Evolutionary conservation across 2,888 invertebrate genomes (phyloP), one percentile per base, ranked within the genome.

Genomic region (Cheilosia soror): DNA sequence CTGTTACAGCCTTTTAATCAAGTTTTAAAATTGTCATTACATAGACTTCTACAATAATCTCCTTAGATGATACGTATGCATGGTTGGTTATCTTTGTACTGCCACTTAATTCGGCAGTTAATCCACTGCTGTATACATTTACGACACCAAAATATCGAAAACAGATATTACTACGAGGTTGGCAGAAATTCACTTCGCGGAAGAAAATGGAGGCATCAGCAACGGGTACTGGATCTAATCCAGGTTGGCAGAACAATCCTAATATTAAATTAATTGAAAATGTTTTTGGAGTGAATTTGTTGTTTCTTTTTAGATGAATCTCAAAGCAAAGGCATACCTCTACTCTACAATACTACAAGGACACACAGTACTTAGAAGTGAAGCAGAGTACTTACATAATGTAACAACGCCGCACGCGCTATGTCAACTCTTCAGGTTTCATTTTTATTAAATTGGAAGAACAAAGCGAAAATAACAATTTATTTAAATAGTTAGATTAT

Each of bases 61-160:
- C 9, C n/a, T 42, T 90, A 95, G 95, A 94, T 87, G 94, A 94
- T 88, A 92, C 95, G 44, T 94, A 95, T 88, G 94, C 94, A 13
- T 95, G 95, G 94, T 90, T 95, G 29, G 94, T 95, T 4, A 93
- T 95, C n/a, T 95, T 95, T 86, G 93, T 95, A 68, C 90, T 95
- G 27, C 95, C 95, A 5, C 93, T 95, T 1, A 95, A 95, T 89
- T 94, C 95, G 1, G 94, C 95, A 0, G 92, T 95, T 0, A 95
- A 95, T 91, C 95, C 95, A 0, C 89, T 95, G 25, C 91, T 95
- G 9, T 95, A 95, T 88, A 95, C 95, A 15, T 95, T 95, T 87
- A 95, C 95, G 0, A 95, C 95, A 4, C 94, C 95, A 0, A 94
- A 94, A 89, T 95, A 94, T 90, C 93, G 94, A 11, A 93, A 93